Evolutionary conservation across 2,888 invertebrate species (phyloP), one percentile per base, ranked within the genome.

Genomic region (Odontocolon sp.): DNA sequence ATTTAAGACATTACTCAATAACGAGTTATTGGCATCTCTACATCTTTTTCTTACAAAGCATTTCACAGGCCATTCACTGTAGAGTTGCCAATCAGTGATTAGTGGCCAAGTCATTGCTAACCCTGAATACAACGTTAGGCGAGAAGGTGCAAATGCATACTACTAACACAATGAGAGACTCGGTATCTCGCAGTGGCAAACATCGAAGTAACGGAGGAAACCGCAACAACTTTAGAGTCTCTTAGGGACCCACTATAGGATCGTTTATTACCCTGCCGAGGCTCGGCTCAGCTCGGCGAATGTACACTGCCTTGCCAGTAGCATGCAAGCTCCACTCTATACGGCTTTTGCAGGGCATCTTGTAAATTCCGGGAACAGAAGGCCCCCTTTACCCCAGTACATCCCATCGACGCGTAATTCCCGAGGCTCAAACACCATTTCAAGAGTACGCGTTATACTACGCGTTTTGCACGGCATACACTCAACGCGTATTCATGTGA

Each of bases 181-280:
- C 33, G 45, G 18, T 36, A 26, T 31, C 14, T 23, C 56, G 52
- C 26, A 26, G n/a, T 36, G 28, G 57, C 69, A 56, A 73, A 33
- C 73, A 66, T 76, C 57, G 72, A 69, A 61, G 73, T 71, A 74
- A 74, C 68, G 68, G 63, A 23, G 68, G 63, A 26, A 64, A 63
- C 76, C 74, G 73, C 77, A 67, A 66, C 63, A 77, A 74, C 67
- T 74, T 79, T 71, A 77, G 73, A 69, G 77, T 77, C 77, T 70
- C 79, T 74, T 64, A 74, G 77, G 77, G 74, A 74, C 57, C 36
- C 31, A 42, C 64, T 57, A n/a, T n/a, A 59, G 47, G 74, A 79
- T 79, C 77, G 77, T 79, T 79, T 77, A 79, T 79, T 75, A 77
- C 77, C 67, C 61, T 28, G 36, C 52, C 50, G 70, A 64, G 61